These are phyloP conservation scores for Ormyrus pomaceus DNA, from an alignment of 2,888 invertebrate species.

Conservation along the genomic window DNA sequence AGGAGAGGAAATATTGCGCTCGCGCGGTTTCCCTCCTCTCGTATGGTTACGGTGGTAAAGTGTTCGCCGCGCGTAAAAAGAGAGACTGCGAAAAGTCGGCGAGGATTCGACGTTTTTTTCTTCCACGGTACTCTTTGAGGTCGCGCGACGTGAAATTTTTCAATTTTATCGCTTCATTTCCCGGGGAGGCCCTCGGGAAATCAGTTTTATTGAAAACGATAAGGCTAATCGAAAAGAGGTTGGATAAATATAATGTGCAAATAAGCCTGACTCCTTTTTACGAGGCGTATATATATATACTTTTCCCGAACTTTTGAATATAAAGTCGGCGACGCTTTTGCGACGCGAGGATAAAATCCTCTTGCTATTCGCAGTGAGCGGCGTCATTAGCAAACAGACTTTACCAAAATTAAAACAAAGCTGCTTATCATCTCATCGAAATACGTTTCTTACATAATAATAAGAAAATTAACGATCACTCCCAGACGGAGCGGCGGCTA, in stretches of 20 bases:
- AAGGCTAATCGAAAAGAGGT: slow-evolving; percentile 24
- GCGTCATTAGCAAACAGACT: too few relatives aligned
- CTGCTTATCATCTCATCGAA: too few relatives aligned
- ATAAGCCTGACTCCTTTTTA: too few relatives aligned
- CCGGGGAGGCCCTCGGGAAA: slow-evolving; percentile 2
- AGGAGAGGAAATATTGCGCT: slow-evolving; percentile 24
- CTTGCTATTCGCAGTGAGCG: too few relatives aligned
- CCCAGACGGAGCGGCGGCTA: too few relatives aligned
- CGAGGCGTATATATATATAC: too few relatives aligned
- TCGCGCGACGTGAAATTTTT: slow-evolving; percentile 24
- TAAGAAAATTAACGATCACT: too few relatives aligned
- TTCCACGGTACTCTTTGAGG: slow-evolving; percentile 21
- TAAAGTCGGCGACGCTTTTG: too few relatives aligned
- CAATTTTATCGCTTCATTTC: slow-evolving; percentile 33
- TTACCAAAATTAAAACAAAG: too few relatives aligned
- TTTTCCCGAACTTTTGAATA: too few relatives aligned
- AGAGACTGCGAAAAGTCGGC: slow-evolving; percentile 36
- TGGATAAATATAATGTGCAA: not conserved
- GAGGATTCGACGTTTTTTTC: slow-evolving; percentile 31
- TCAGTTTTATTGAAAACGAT: slow-evolving; percentile 40
- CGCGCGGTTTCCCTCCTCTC: not conserved
- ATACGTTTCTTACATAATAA: not conserved
- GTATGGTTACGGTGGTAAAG: not conserved
- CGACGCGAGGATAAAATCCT: too few relatives aligned
- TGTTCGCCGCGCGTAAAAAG: not conserved